Percentiles rank a stretch among this genome's conserved stretches.
Conservation (phyloP, 2,797 vertebrate species). For the Molothrus aeneus region DNA sequence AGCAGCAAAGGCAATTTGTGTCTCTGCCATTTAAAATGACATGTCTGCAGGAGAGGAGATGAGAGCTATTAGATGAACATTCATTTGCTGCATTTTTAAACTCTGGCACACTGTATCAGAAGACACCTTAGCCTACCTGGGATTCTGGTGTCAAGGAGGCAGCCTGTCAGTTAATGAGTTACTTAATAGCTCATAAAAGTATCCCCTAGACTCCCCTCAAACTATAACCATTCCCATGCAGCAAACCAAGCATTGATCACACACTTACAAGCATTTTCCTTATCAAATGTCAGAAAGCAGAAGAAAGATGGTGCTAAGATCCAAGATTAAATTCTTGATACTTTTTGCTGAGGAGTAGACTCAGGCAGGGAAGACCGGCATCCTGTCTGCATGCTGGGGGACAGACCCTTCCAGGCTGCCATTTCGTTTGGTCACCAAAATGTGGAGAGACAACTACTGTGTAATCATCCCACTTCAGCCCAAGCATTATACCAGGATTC, state of each 20-base stretch:
- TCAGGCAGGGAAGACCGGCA: background rate
- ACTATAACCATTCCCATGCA: background rate
- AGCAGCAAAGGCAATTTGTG: background rate
- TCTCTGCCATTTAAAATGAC: background rate
- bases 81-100: slow-evolving; percentile 26
- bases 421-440: background rate
- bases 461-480: background rate
- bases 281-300: background rate
- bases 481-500: background rate
- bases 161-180: slow-evolving; percentile 42
- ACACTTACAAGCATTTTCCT: background rate
- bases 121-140: background rate
- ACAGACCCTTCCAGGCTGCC: background rate
- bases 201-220: slow-evolving; percentile 3
- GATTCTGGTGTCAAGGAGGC: background rate
- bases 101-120: background rate
- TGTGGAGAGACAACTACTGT: background rate
- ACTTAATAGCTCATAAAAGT: slow-evolving; percentile 50
- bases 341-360: background rate
- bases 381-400: background rate
- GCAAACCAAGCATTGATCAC: background rate
- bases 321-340: background rate
- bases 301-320: background rate
- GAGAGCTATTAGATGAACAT: background rate
- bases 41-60: background rate